Conservation (phyloP, 2,797 vertebrate species). For the Ctenosaura bakeri region DNA sequence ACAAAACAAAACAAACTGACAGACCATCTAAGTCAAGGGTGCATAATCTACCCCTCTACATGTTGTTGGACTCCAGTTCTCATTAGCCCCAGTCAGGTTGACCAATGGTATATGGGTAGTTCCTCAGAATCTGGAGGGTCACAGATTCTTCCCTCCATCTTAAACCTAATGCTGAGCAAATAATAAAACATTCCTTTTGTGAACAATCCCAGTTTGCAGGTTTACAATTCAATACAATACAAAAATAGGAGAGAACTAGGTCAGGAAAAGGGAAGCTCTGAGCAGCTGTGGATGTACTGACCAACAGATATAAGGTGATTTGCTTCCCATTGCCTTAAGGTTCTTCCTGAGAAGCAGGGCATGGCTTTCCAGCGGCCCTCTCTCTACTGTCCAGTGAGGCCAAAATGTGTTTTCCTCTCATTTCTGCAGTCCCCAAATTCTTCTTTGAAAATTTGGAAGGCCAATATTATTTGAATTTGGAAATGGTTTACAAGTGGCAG, state of each 20-base stretch:
- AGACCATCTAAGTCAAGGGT: not conserved
- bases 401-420: not conserved
- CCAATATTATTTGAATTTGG: not conserved
- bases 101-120: too few relatives aligned
- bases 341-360: not conserved
- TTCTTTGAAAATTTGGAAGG: not conserved
- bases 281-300: not conserved
- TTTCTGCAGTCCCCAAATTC: not conserved
- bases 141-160: too few relatives aligned
- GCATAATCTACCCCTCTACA: too few relatives aligned
- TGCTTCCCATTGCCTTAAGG: not conserved
- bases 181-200: not conserved
- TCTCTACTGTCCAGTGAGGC: not conserved
- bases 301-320: not conserved
- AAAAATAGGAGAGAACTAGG: not conserved
- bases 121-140: too few relatives aligned
- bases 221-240: not conserved
- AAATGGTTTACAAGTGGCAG: not conserved
- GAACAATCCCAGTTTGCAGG: not conserved
- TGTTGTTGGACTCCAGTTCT: too few relatives aligned
- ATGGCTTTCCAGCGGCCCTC: not conserved
- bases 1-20: too few relatives aligned
- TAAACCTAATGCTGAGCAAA: not conserved
- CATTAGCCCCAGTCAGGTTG: too few relatives aligned
- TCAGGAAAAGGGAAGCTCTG: not conserved